Base-by-base conservation (phyloP, 2,888 invertebrate genomes). In the Nomada fabriciana region DNA sequence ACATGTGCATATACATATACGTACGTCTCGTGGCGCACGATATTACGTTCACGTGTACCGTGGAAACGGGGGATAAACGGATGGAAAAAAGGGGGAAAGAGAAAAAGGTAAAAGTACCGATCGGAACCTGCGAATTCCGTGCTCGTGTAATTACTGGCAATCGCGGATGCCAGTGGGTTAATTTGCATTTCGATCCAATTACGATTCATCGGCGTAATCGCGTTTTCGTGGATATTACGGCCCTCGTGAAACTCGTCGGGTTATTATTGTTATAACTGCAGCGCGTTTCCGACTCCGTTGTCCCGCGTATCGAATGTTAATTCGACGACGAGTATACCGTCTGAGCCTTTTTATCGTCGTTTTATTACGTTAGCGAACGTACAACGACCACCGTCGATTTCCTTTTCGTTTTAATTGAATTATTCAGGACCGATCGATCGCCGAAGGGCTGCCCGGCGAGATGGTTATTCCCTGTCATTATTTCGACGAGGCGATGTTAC, bases 131-230 rank as follows among this genome's bases (percentile, higher is more conserved):
- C 43, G 15, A 82, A 86, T 74, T 68, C 60, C 25, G 23, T 50
- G 67, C 29, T 9, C 63, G n/a, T 20, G 79, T 84, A 85, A 86
- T 86, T 77, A 60, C 68, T 69, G 50, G 59, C 42, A 23, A 57
- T 42, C 13, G 67, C 20, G 63, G n/a, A 3, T 13, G 57, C 57
- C 57, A 20, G 25, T 53, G 70, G 64, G 47, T 69, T 67, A 63
- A 77, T 83, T 86, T 86, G 80, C 86, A 86, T 85, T 68, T 76
- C 86, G 50, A 79, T 75, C 67, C 80, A 83, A 85, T 86, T 81
- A 85, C 80, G 50, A 76, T 75, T 79, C 83, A 53, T 11, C 68
- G 61, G 23, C 50, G 57, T 82, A 85, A 86, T 86, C 86, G 68
- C 72, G 69, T 79, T 85, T 69, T 72, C 81, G 74, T 69, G 61